Evolutionary conservation across 2,797 vertebrate species (phyloP).

Genomic region (Astyanax mexicanus): DNA sequence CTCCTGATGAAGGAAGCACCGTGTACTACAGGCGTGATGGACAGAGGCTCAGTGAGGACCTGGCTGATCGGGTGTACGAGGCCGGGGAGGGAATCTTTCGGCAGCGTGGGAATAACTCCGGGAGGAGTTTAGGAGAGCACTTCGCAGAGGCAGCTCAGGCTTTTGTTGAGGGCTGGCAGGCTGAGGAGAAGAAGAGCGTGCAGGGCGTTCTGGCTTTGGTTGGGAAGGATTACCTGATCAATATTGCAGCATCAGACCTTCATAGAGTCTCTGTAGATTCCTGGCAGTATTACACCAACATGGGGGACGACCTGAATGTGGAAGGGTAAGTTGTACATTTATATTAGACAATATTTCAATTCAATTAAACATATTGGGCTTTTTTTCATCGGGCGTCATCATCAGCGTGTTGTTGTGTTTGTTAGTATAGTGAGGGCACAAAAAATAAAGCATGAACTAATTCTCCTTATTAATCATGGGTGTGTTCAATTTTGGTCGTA

Average conservation of each 20-base stretch:
- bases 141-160: constrained; percentile 51
- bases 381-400: no score
- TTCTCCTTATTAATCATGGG: no score
- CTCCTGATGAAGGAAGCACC: constrained; percentile 34
- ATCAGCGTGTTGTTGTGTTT: no score
- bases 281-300: constrained; percentile 57
- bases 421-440: no score
- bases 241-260: constrained; percentile 54
- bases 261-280: constrained; percentile 53
- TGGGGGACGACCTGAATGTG: constrained; percentile 53
- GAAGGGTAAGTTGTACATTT: constrained; percentile 59
- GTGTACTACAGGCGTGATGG: constrained; percentile 42
- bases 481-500: no score
- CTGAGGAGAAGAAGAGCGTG: constrained; percentile 31
- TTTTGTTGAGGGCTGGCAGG: constrained; percentile 18
- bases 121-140: constrained; percentile 56
- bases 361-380: no score
- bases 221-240: constrained; percentile 55
- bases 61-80: constrained; percentile 37
- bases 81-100: constrained; percentile 44
- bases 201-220: constrained; percentile 53
- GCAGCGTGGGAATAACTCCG: neutral
- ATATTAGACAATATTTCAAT: no score
- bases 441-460: no score
- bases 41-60: constrained; percentile 28